phyloP scores from a whole-genome alignment of 2,113 vertebrate genomes.

The Leucopsar rothschildi region DNA sequence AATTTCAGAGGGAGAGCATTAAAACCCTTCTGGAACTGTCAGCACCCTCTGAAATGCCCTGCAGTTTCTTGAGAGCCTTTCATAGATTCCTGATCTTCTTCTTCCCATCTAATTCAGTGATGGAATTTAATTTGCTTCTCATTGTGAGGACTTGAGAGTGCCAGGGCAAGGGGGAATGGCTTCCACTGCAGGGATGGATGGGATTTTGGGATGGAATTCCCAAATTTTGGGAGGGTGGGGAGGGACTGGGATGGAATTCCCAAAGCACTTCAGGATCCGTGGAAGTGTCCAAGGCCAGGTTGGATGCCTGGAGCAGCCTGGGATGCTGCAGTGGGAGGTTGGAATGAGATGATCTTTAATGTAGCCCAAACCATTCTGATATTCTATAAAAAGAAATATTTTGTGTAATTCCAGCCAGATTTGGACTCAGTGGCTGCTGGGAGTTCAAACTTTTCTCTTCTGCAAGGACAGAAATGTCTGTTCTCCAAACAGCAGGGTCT shows the following conservation, averaged over 20 bases:
- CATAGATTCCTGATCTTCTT: not conserved
- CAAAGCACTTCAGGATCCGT: not conserved
- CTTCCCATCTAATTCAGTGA: not conserved
- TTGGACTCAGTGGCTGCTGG: not conserved
- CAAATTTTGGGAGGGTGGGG: not conserved
- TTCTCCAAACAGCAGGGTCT: not conserved
- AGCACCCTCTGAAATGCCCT: not conserved
- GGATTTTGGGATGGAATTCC: not conserved
- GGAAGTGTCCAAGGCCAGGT: fast-evolving
- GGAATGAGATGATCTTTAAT: not conserved
- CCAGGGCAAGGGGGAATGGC: not conserved
- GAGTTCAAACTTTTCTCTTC: not conserved
- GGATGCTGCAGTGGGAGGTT: not conserved
- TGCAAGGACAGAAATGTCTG: not conserved
- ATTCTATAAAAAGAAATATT: not conserved
- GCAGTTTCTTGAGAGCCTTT: not conserved
- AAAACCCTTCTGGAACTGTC: not conserved
- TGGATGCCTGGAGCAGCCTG: not conserved
- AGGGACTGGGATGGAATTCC: not conserved
- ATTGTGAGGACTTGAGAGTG: not conserved
- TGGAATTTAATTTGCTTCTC: not conserved
- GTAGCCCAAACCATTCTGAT: not conserved
- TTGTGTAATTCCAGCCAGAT: not conserved
- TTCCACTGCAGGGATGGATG: not conserved
- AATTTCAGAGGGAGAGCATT: not conserved